Percentiles rank a stretch among this genome's conserved stretches.
These are phyloP conservation scores for Pogonomyrmex barbatus DNA, from an alignment of 1,140 invertebrate species.

Conservation along the genomic window DNA sequence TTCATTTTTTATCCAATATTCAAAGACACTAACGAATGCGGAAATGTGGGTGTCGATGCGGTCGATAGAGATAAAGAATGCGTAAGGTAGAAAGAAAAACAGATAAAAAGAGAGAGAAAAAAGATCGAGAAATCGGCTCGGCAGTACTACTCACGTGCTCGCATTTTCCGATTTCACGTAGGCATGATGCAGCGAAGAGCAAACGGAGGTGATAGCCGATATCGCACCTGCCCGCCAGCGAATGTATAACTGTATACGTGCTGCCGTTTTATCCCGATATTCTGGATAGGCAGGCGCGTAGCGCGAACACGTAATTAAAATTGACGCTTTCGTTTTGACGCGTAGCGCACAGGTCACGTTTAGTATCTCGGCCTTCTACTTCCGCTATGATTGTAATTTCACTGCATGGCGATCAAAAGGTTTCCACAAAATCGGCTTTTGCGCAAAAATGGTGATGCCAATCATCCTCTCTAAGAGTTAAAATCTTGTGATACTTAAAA, in stretches of 20 bases:
- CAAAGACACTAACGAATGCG: slow-evolving; percentile 50
- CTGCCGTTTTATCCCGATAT: slow-evolving; percentile 74
- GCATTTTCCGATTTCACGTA: slow-evolving; percentile 77
- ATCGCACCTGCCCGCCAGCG: slow-evolving; percentile 69
- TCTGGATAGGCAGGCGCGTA: slow-evolving; percentile 64
- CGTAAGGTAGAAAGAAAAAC: neutral
- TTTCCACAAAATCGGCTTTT: slow-evolving; percentile 55
- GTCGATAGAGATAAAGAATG: slow-evolving; percentile 4
- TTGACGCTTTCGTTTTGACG: slow-evolving; percentile 76
- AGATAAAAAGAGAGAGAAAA: slow-evolving; percentile 2
- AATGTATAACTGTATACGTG: slow-evolving; percentile 65
- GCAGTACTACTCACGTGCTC: slow-evolving; percentile 67
- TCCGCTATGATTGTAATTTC: slow-evolving; percentile 56
- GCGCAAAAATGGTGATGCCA: slow-evolving; percentile 2
- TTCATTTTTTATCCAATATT: slow-evolving; percentile 23
- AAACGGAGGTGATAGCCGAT: slow-evolving; percentile 74
- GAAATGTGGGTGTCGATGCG: slow-evolving; percentile 37
- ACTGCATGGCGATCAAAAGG: slow-evolving; percentile 3
- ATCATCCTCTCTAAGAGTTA: neutral
- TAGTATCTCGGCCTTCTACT: slow-evolving; percentile 61
- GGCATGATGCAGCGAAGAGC: slow-evolving; percentile 51
- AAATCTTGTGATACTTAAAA: neutral
- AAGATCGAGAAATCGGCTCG: slow-evolving; percentile 29
- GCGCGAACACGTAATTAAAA: slow-evolving; percentile 76
- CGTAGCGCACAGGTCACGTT: slow-evolving; percentile 8